Conservation (phyloP, 2,888 invertebrate species). For the Lasioglossum zephyrum region DNA sequence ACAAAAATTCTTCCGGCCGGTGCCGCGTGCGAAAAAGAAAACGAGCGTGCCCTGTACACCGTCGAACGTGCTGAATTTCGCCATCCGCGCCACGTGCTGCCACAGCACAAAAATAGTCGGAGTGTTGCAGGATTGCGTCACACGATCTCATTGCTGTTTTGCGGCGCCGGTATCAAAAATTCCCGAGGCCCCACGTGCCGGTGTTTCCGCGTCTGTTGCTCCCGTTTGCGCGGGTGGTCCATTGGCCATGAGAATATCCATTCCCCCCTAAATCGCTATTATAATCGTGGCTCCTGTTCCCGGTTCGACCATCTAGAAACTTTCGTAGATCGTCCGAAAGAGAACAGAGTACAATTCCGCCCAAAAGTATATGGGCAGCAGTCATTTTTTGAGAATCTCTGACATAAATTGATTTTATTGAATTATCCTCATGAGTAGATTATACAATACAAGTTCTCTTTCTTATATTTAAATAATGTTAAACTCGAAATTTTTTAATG, state of each 20-base stretch:
- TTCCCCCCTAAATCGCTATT: slow-evolving; percentile 36
- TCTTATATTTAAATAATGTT: not conserved
- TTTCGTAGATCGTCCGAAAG: not conserved
- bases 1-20: slow-evolving; percentile 30
- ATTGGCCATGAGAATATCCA: slow-evolving; percentile 14
- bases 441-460: no score
- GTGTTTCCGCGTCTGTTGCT: slow-evolving; percentile 23
- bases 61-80: slow-evolving; percentile 45
- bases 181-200: slow-evolving; percentile 47
- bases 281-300: not conserved
- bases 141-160: slow-evolving; percentile 37
- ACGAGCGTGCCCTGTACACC: not conserved
- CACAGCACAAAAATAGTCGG: slow-evolving; percentile 59
- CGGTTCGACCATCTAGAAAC: not conserved
- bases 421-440: no score
- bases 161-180: slow-evolving; percentile 47
- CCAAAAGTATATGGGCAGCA: not conserved
- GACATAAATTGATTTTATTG: no score
- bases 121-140: slow-evolving; percentile 64
- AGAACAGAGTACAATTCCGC: not conserved
- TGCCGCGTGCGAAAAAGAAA: not conserved
- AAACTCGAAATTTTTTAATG: not conserved
- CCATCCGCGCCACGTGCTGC: slow-evolving; percentile 55
- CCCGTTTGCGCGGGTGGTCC: slow-evolving; percentile 54
- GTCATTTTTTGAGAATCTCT: no score